These are phyloP conservation scores for Aegypius monachus DNA, from an alignment of 2,113 vertebrate species.

Conservation along the genomic window DNA sequence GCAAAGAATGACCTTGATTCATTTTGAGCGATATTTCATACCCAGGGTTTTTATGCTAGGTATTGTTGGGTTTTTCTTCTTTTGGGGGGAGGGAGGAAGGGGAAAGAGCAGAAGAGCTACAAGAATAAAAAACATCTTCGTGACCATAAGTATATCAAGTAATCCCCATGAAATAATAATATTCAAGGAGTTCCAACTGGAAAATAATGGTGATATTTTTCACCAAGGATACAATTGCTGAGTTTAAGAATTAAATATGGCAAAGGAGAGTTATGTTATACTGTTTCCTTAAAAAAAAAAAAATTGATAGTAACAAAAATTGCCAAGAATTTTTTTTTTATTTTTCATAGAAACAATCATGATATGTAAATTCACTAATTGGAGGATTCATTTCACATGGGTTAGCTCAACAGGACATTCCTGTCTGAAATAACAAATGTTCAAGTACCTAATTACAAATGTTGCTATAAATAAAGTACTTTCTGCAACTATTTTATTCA, in stretches of 20 bases:
- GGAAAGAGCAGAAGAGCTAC: background rate
- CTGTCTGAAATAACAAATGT: constrained; percentile 34
- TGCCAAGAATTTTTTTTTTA: background rate
- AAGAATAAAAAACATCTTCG: background rate
- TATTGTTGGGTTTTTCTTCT: background rate
- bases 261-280: background rate
- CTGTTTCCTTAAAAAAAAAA: background rate
- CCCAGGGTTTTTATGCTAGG: background rate
- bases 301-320: background rate
- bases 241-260: background rate
- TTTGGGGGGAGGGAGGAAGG: rapidly evolving
- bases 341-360: background rate
- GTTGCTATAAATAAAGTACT: constrained; percentile 54
- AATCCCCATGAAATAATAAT: background rate
- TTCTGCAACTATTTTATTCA: constrained; percentile 36
- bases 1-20: background rate
- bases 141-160: background rate
- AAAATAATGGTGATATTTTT: background rate
- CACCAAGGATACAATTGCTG: background rate
- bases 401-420: constrained; percentile 40
- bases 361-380: background rate
- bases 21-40: background rate
- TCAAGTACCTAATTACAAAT: constrained; percentile 45
- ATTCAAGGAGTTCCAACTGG: background rate
- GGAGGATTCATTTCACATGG: constrained; percentile 2